Base-by-base conservation (phyloP, 2,797 vertebrate species). In the Euthynnus affinis region DNA sequence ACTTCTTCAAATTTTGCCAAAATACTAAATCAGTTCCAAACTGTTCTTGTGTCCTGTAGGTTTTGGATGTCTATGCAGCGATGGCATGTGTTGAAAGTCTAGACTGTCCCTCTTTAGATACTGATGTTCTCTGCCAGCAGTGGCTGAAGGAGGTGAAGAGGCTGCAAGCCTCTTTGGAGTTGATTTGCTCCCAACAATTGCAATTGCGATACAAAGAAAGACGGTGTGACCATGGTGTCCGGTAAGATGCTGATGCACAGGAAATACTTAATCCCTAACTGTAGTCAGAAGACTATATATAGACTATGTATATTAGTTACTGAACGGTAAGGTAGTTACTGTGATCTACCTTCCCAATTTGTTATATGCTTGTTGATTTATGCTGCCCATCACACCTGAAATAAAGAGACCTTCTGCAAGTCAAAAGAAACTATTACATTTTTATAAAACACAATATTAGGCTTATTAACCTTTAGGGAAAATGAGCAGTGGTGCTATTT, bases 141-240 rank as follows among this genome's bases (percentile, higher is more conserved):
- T 88, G 87, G 87, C 53, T 84, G 42, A 82, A 70, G 52, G 56
- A 80, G 27, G 84, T 88, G 40, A 88, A 88, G 60, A 73, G 80
- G 18, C 52, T 88, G 9, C 84, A 84, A 48, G 48, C 67, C 0
- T 78, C 73, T 65, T 34, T 88, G 74, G 83, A 86, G 52, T 20
- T 82, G 37, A 82, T 88, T 68, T 78, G 79, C 52, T 82, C 76
- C n/a, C 67, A 66, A 13, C 37, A 44, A 14, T 14, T 44, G 42
- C 42, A 44, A 6, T 44, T 44, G 6, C 67, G 42, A 75, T 80
- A 76, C 51, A 82, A 61, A 57, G 63, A 71, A 63, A 37, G 34
- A 13, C 63, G 86, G n/a, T n/a, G n/a, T n/a, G n/a, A n/a, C 23
- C 7, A 0, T 13, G 44, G 20, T 18, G 23, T 86, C 74, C 72